Base-by-base conservation (phyloP, 2,888 invertebrate genomes). In the Machimus rusticus region DNA sequence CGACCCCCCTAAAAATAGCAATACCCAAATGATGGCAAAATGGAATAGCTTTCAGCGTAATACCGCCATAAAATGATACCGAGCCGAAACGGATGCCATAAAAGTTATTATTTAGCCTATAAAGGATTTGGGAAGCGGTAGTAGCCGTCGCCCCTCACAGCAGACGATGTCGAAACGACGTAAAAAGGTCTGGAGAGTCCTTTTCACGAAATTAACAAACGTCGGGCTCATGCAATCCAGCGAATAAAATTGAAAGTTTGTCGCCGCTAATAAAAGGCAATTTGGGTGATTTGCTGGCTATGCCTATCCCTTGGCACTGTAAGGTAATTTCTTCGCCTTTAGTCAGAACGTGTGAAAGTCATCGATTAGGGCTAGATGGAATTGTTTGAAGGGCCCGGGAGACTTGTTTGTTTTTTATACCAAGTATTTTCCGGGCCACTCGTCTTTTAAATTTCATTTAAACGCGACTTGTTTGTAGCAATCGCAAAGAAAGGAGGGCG, bases 171-270 rank as follows among this genome's bases (percentile, higher is more conserved):
- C 4, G 39, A 43, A 23, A 66, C 28, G 66, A 66, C 23, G 66
- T 78, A 23, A 39, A 23, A 78, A 46, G 39, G 78, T 19, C 23
- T 78, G 23, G 19, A 34, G 78, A 78, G 28, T 66, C 66, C 66
- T 66, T 66, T 66, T 66, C 66, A 66, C 23, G 28, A 66, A 78
- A 39, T 79, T 55, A 81, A 81, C 66, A 19, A 66, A 66, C 66
- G 8, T 23, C 19, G 31, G 51, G 34, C 31, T 81, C 81, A 31
- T 81, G 81, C 81, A 55, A 81, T 31, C 31, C 81, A 14, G 14
- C 31, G 14, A 78, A 78, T 78, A 78, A 78, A 78, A 78, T 78
- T 78, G 78, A 78, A 78, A 78, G 78, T 78, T 78, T 78, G 78
- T 78, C 78, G 78, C 78, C 43, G 19, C 37, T 78, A 78, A 78